These are phyloP conservation scores for Drosophila paracracens DNA, from an alignment of 2,888 invertebrate genomes.

Conservation along the genomic window DNA sequence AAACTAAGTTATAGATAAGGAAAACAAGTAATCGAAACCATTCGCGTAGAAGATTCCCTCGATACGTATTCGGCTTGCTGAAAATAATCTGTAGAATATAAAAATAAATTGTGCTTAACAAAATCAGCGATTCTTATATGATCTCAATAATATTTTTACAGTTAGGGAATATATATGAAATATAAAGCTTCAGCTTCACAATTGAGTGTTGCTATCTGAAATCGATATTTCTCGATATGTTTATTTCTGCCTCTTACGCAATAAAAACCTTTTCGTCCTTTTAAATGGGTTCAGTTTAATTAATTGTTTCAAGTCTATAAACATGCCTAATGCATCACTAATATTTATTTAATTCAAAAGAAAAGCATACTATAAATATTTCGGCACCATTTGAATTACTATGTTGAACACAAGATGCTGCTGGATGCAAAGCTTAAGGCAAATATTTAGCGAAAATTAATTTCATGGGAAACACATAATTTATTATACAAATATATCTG, in stretches of 20 bases:
- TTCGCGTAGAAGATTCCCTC: neutral
- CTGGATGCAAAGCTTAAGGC: neutral
- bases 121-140: neutral
- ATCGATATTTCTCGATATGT: neutral
- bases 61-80: neutral
- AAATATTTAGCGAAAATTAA: constrained; percentile 28
- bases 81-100: fast-evolving
- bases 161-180: neutral
- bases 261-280: neutral
- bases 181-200: neutral
- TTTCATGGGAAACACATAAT: neutral
- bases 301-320: neutral
- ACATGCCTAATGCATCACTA: neutral
- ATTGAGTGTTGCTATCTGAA: neutral
- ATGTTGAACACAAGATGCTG: neutral
- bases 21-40: neutral
- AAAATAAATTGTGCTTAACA: neutral
- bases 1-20: neutral
- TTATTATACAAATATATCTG: neutral
- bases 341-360: neutral
- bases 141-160: neutral
- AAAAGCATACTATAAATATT: neutral
- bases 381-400: neutral
- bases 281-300: neutral
- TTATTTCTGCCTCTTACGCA: neutral